Percentiles rank a stretch among this genome's conserved stretches.
Conservation (phyloP, 2,113 vertebrate species). For the Tapirus terrestris region DNA sequence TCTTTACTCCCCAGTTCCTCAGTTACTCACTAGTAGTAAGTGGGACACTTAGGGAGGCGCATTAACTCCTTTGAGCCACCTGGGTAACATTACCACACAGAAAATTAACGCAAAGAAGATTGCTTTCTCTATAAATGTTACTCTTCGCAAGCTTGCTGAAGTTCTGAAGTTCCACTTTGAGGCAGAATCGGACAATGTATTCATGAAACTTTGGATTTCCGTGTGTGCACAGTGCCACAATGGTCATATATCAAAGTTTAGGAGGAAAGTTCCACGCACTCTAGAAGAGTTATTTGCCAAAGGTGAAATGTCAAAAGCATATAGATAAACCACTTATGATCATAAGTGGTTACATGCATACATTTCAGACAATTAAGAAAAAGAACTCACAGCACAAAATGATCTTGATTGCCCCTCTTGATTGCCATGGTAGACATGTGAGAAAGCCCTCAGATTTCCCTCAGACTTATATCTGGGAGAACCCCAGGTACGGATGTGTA, state of each 20-base stretch:
- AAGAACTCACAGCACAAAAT: neutral
- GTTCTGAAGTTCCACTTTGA: slow-evolving; percentile 49
- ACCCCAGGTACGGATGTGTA: neutral
- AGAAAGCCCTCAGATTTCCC: neutral
- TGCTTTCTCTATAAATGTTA: slow-evolving; percentile 63
- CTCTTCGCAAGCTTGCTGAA: slow-evolving; percentile 65
- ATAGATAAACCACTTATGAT: neutral
- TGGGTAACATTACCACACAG: slow-evolving; percentile 62
- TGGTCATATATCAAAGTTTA: neutral
- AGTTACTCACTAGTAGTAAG: slow-evolving; percentile 42
- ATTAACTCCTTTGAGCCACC: slow-evolving; percentile 62
- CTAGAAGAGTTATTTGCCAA: slow-evolving; percentile 8
- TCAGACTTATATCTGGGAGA: neutral
- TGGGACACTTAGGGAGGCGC: slow-evolving; percentile 31
- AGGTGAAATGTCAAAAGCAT: neutral
- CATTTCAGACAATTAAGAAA: neutral
- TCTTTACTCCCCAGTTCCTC: slow-evolving; percentile 34
- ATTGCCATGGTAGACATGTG: neutral
- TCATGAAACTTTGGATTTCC: slow-evolving; percentile 32
- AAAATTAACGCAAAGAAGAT: slow-evolving; percentile 64
- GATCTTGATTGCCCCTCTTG: neutral
- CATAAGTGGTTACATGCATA: neutral
- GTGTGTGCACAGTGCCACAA: neutral
- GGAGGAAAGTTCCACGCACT: neutral
- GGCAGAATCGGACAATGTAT: neutral